Evolutionary conservation across 2,888 invertebrate genomes (phyloP).

Genomic region (Macrophya alboannulata): DNA sequence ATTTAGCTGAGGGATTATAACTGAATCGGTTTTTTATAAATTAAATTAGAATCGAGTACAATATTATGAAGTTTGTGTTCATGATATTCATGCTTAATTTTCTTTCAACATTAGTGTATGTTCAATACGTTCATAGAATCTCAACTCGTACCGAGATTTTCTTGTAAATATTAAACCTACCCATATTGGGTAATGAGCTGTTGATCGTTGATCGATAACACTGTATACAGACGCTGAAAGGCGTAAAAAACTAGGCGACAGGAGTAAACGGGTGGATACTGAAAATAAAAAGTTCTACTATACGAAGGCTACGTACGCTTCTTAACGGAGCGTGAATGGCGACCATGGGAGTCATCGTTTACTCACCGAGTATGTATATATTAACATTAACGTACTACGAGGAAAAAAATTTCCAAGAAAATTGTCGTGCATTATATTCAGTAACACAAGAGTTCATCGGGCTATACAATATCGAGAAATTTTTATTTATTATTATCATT

Average conservation of each 20-base stretch:
- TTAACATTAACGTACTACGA: conserved; percentile 31
- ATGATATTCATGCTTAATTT: background rate
- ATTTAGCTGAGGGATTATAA: conserved; percentile 61
- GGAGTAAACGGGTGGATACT: background rate
- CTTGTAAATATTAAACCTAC: conserved; percentile 22
- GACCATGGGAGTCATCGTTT: conserved; percentile 77
- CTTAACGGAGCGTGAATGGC: conserved; percentile 70
- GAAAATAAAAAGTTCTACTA: background rate
- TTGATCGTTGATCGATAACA: conserved; percentile 23
- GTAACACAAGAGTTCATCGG: too few species aligned
- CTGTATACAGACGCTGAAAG: background rate
- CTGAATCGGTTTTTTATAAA: background rate
- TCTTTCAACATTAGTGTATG: background rate
- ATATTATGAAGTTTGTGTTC: background rate
- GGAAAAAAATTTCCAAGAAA: conserved; percentile 1
- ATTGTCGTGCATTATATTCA: background rate
- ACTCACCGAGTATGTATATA: conserved; percentile 75
- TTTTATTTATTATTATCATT: background rate
- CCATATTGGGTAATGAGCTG: conserved; percentile 37
- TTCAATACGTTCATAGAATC: conserved; percentile 11
- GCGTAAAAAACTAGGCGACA: background rate
- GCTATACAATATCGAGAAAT: background rate
- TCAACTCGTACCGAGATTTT: conserved; percentile 42
- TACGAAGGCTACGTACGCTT: background rate
- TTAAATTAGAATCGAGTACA: background rate